Conservation (phyloP, 2,113 vertebrate genomes). For the Muntiacus muntjak region DNA sequence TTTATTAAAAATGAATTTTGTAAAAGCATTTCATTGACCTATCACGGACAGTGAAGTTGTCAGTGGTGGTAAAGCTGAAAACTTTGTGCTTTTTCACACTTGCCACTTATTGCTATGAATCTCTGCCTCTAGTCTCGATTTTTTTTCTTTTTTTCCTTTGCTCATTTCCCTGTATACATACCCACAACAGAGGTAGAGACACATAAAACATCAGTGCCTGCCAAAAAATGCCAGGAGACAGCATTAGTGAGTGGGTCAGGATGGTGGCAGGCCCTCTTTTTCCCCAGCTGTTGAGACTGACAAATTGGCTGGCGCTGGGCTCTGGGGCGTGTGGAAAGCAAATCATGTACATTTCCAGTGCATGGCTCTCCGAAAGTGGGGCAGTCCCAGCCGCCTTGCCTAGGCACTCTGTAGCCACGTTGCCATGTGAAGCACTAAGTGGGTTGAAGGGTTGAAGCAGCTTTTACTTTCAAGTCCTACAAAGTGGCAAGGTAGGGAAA, state of each 20-base stretch:
- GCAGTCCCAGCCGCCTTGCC: fast-evolving
- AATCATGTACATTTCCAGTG: not conserved
- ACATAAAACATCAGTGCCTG: not conserved
- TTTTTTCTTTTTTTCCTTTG: not conserved
- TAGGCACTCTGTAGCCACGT: not conserved
- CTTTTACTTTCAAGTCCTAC: not conserved
- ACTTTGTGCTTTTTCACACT: not conserved
- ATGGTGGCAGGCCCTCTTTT: not conserved
- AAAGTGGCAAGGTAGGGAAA: not conserved
- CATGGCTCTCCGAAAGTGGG: fast-evolving
- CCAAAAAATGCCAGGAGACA: not conserved
- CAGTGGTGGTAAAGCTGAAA: slow-evolving; percentile 58
- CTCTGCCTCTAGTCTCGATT: not conserved
- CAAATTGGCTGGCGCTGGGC: not conserved
- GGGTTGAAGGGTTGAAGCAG: not conserved
- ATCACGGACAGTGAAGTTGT: slow-evolving; percentile 40
- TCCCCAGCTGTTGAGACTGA: not conserved
- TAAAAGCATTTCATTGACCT: slow-evolving; percentile 62
- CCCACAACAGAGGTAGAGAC: slow-evolving; percentile 1
- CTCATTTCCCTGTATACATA: not conserved
- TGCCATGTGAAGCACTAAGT: not conserved
- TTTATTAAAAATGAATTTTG: slow-evolving; percentile 50
- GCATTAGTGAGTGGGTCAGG: not conserved
- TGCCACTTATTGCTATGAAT: slow-evolving; percentile 36
- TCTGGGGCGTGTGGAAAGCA: not conserved